Base-by-base conservation (phyloP, 2,113 vertebrate species). In the Nanorana parkeri region DNA sequence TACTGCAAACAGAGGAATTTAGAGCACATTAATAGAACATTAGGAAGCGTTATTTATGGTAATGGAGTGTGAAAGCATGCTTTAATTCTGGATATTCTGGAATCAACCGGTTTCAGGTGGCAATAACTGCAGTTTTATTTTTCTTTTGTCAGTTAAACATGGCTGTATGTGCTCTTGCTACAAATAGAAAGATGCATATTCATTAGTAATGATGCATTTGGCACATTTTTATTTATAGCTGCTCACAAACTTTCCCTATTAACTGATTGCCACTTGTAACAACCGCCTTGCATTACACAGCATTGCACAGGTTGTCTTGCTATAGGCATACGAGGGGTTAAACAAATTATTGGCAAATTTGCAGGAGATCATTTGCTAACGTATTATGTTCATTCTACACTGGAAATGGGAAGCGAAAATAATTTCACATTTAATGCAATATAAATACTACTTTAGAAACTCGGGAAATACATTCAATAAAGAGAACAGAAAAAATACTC, bases 61-160 rank as follows among this genome's bases (percentile, higher is more conserved):
- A 91, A 93, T 86, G 23, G 85, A 86, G 85, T 17, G 54, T 87
- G 88, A 89, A 77, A 85, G 88, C 74, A 86, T 88, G 87, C 88
- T 90, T 89, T 92, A 91, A 93, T 90, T 94, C 88, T 86, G 85
- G 90, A 41, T 84, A 84, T 24, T 74, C 81, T 79, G 77, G 86
- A 84, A 87, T 86, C 85, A 86, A 86, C 56, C 85, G 85, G 85
- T 86, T 92, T 88, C 65, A 88, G 86, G 85, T 85, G 77, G 77
- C 68, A 80, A 78, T 87, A 71, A 85, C 79, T 28, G 60, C 90
- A 83, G 20, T 23, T n/a, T 78, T 75, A 3, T 2, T 24, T 66
- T 52, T 56, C 55, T 85, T 81, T 56, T 72, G 23, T 65, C 82
- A 87, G 82, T 86, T 65, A 87, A 36, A 77, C 83, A 85, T 80